Evolutionary conservation across 2,113 vertebrate species (phyloP).

Genomic region (Thamnaconus septentrionalis): DNA sequence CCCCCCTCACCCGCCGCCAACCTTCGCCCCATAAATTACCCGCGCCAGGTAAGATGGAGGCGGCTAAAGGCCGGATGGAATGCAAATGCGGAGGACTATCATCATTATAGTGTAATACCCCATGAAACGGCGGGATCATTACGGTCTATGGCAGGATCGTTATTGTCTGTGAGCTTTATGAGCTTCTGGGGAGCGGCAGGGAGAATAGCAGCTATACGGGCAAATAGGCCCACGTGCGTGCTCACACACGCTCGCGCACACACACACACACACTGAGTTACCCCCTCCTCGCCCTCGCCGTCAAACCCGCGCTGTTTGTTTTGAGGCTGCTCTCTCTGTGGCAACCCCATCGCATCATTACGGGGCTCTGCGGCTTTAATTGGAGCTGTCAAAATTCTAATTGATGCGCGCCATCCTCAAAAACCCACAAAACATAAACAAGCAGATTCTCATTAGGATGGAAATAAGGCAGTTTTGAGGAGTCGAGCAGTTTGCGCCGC

Average conservation of each 20-base stretch:
- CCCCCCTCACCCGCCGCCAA: too few relatives aligned
- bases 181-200: conserved; percentile 85
- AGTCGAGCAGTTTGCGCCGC: too few relatives aligned
- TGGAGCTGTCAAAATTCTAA: conserved; percentile 66
- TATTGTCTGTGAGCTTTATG: conserved; percentile 88
- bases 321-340: conserved; percentile 53
- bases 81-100: conserved; percentile 96
- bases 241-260: neutral
- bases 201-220: conserved; percentile 55
- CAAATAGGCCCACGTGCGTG: conserved; percentile 51
- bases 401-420: conserved; percentile 56
- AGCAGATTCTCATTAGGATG: conserved; percentile 54
- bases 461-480: conserved; percentile 19
- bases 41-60: conserved; percentile 88
- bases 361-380: conserved; percentile 54
- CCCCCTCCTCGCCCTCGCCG: conserved; percentile 49
- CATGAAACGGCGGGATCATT: conserved; percentile 99
- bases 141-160: conserved; percentile 89
- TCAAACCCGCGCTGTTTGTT: conserved; percentile 68
- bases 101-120: conserved; percentile 99
- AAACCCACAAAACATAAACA: conserved; percentile 26
- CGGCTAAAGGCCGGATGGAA: conserved; percentile 89
- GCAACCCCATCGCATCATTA: conserved; percentile 47
- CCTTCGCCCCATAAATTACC: conserved; percentile 90
- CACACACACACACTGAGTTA: neutral